These are phyloP conservation scores for Nipponia nippon DNA, from an alignment of 2,113 vertebrate species.

Conservation along the genomic window DNA sequence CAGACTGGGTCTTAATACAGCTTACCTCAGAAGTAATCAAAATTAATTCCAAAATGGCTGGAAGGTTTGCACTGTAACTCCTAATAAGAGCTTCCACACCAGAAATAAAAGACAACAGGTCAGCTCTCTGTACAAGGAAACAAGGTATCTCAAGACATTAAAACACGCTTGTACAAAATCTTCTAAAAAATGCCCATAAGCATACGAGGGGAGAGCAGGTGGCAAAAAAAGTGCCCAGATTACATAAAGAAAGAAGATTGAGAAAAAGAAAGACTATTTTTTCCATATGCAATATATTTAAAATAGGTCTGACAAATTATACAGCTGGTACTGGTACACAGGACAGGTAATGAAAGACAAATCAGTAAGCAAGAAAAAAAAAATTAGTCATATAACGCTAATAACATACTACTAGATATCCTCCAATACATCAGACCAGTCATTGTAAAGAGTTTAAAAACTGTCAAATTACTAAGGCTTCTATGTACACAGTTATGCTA, in stretches of 20 bases:
- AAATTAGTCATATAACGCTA: not conserved
- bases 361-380: not conserved
- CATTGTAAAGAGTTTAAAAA: not conserved
- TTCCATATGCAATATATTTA: not conserved
- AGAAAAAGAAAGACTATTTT: not conserved
- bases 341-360: not conserved
- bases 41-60: not conserved
- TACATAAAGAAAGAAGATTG: not conserved
- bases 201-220: not conserved
- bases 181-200: not conserved
- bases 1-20: not conserved
- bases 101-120: not conserved
- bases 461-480: not conserved
- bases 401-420: not conserved
- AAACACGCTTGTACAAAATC: not conserved
- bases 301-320: not conserved
- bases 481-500: not conserved
- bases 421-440: not conserved
- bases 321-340: not conserved
- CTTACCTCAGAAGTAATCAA: not conserved
- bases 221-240: not conserved
- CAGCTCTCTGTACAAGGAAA: not conserved
- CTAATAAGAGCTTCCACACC: not conserved
- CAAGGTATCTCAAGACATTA: not conserved
- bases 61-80: not conserved